These are phyloP conservation scores for Macrotrachela quadricornifera DNA, from an alignment of 1,140 invertebrate species.

Conservation along the genomic window DNA sequence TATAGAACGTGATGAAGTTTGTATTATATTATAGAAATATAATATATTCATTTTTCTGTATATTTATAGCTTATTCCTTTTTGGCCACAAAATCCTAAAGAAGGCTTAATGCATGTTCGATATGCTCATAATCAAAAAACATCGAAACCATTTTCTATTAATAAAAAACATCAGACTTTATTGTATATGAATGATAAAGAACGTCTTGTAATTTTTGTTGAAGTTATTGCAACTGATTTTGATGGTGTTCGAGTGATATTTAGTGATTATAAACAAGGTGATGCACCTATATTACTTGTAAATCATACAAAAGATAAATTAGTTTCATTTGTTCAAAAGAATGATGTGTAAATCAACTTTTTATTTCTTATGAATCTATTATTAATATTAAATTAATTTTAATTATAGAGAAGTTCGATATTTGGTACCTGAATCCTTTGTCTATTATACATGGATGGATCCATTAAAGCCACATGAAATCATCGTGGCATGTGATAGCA, in stretches of 20 bases:
- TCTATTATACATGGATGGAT: slow-evolving; percentile 34
- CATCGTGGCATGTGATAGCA: not conserved
- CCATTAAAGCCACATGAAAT: slow-evolving; percentile 27
- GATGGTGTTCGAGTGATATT: slow-evolving; percentile 53
- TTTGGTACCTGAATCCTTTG: slow-evolving; percentile 17
- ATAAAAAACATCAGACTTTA: not conserved
- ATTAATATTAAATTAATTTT: too few relatives aligned
- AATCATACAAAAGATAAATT: slow-evolving; percentile 44
- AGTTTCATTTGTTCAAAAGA: slow-evolving; percentile 34
- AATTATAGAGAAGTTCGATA: slow-evolving; percentile 11
- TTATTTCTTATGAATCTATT: too few relatives aligned
- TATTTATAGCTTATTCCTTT: too few relatives aligned
- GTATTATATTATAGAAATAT: too few relatives aligned
- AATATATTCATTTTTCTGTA: too few relatives aligned
- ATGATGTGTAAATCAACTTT: slow-evolving; percentile 1
- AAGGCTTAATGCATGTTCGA: too few relatives aligned
- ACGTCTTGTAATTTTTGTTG: too few relatives aligned
- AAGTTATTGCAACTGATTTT: too few relatives aligned
- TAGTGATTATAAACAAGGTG: slow-evolving; percentile 50
- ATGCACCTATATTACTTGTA: slow-evolving; percentile 63
- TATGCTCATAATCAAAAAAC: too few relatives aligned
- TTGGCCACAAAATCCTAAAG: too few relatives aligned
- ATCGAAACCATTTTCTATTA: not conserved
- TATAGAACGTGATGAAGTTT: too few relatives aligned
- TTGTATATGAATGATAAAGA: too few relatives aligned